Conservation (phyloP, 2,113 vertebrate genomes). For the Pterophyllum scalare region DNA sequence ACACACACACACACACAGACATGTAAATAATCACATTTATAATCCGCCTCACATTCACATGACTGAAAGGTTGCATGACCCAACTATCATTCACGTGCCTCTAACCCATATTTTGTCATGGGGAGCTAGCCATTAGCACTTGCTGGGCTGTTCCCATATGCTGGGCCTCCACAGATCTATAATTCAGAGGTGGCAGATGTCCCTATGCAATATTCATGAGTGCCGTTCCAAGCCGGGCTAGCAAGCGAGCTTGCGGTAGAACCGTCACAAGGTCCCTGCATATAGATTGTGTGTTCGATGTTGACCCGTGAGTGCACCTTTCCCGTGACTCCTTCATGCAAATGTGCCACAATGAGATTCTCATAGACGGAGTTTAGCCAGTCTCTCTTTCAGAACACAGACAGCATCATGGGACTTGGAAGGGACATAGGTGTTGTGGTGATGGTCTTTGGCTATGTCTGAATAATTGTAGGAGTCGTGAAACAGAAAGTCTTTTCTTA, state of each 20-base stretch:
- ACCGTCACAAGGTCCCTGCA: constrained; percentile 63
- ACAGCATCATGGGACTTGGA: constrained; percentile 4
- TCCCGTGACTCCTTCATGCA: constrained; percentile 14
- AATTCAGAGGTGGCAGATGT: constrained; percentile 86
- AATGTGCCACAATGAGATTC: constrained; percentile 27
- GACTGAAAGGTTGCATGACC: constrained; percentile 59
- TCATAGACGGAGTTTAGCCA: not conserved
- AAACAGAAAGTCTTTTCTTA: not conserved
- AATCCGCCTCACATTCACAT: constrained; percentile 45
- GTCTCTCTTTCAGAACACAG: constrained; percentile 20
- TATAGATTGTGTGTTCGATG: constrained; percentile 60
- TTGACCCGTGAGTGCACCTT: constrained; percentile 64
- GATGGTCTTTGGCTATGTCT: not conserved
- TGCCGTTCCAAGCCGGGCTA: constrained; percentile 68
- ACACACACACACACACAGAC: not conserved
- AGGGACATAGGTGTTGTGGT: not conserved
- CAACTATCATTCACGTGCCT: constrained; percentile 66
- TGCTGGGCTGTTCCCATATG: constrained; percentile 80
- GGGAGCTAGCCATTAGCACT: constrained; percentile 79
- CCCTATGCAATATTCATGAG: constrained; percentile 82
- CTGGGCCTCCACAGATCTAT: constrained; percentile 81
- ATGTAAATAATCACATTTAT: constrained; percentile 62
- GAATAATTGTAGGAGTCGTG: not conserved
- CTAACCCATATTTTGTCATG: constrained; percentile 76
- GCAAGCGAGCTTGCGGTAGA: constrained; percentile 65